Evolutionary conservation across 1,140 invertebrate species (phyloP).

Genomic region (Calephelis virginiensis): DNA sequence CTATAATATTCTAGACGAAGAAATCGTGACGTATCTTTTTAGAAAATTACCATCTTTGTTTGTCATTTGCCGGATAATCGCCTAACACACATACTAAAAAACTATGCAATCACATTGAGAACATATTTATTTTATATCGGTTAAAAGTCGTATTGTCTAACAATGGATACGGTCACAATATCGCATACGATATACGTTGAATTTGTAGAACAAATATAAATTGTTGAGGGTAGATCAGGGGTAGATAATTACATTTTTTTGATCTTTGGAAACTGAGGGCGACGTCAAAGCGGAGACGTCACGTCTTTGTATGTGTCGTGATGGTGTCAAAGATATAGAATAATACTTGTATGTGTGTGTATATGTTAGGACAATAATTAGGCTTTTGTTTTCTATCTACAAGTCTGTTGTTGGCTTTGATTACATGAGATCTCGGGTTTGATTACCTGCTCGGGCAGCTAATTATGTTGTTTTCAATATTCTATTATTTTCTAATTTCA

Average conservation of each 20-base stretch:
- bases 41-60: too few relatives aligned
- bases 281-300: constrained; percentile 46
- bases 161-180: constrained; percentile 52
- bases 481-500: neutral
- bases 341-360: neutral
- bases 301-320: constrained; percentile 58
- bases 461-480: neutral
- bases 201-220: constrained; percentile 79
- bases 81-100: too few relatives aligned
- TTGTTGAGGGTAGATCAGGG: constrained; percentile 75
- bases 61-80: too few relatives aligned
- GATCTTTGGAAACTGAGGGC: constrained; percentile 65
- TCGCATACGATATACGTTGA: constrained; percentile 70
- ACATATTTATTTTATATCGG: too few relatives aligned
- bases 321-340: constrained; percentile 65
- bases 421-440: too few relatives aligned
- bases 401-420: neutral
- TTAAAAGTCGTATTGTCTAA: constrained; percentile 26
- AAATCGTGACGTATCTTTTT: too few relatives aligned
- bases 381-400: neutral
- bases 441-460: too few relatives aligned
- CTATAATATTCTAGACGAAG: too few relatives aligned
- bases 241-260: constrained; percentile 79
- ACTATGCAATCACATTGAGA: too few relatives aligned
- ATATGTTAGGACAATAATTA: neutral